Evolutionary conservation across 2,888 invertebrate species (phyloP), one percentile per base, ranked within the genome.

Genomic region (Latrodectus elegans): DNA sequence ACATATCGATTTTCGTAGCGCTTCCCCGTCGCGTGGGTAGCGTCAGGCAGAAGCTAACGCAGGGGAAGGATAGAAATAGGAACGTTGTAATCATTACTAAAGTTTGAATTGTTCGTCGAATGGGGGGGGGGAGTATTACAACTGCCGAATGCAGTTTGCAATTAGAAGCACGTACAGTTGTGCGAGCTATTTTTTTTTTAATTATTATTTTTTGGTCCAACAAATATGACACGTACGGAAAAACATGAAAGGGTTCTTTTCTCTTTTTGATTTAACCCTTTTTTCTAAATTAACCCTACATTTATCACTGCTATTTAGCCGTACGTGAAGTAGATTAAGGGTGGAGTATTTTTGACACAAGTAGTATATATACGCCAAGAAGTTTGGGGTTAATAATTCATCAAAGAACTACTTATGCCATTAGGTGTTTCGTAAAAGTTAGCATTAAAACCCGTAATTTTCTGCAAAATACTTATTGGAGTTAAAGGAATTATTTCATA

Each of bases 1-100:
- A 60, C 86, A 81, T 87, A 87, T 87, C 81, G 86, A 87, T 87
- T 81, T 78, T 78, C 49, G 71, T 75, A 60, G 38, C 49, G 49
- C 83, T 38, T 64, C 65, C 26, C 52, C 53, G 64, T 71, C 70
- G 85, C 80, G 85, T 86, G 75, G 85, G 75, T 70, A 76, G 83
- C n/a, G 60, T 60, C 12, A n/a, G 6, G 60, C 12, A n/a, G 60
- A 15, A 11, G 60, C 14, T 6, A 38, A 60, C 6, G 11, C 11
- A n/a, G 60, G 60, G 60, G 55, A 15, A 55, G 75, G 60, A n/a
- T 26, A 26, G 55, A 38, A 65, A 26, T 49, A 51, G 70, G 71
- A 60, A 76, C 65, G 52, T 77, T 76, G 76, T 83, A 76, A 68
- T 76, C 76, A 83, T 68, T 83, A 80, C 76, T 76, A 60, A 60